Conservation (phyloP, 2,888 invertebrate species). For the Eumacrocentrus americanus region DNA sequence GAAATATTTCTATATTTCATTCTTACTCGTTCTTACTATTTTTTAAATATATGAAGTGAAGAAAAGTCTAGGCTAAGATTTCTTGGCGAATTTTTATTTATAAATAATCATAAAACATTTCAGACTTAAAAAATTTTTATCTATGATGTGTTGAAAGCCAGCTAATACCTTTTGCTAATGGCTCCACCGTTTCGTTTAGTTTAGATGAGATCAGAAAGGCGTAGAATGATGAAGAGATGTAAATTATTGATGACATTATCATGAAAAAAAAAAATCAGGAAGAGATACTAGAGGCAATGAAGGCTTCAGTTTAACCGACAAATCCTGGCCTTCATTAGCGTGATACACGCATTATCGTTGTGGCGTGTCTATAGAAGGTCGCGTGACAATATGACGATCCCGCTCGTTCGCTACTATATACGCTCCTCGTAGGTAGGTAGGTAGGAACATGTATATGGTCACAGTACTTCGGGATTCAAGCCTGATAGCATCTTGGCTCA, state of each 20-base stretch:
- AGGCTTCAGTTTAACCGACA: constrained; percentile 3
- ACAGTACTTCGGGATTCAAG: constrained; percentile 28
- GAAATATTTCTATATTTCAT: too few species aligned
- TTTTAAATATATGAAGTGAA: background rate
- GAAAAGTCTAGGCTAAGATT: background rate
- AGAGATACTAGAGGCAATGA: background rate
- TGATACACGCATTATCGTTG: constrained; percentile 15
- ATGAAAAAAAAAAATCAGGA: background rate
- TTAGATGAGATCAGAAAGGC: background rate
- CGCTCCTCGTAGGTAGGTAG: too few species aligned
- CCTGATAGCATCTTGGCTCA: constrained; percentile 24
- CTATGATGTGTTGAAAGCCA: background rate
- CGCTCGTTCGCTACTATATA: too few species aligned
- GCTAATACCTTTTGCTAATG: background rate
- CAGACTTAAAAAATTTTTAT: background rate
- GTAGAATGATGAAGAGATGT: background rate
- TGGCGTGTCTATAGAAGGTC: constrained; percentile 20
- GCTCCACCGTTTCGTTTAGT: background rate
- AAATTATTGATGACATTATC: background rate
- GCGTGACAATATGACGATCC: constrained; percentile 27
- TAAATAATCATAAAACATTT: background rate
- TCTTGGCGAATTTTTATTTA: background rate
- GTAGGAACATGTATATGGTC: constrained; percentile 18
- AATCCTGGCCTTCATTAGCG: constrained; percentile 16
- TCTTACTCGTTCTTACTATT: background rate